phyloP scores from a whole-genome alignment of 2,797 vertebrate genomes.

The Silurus lanzhouensis region DNA sequence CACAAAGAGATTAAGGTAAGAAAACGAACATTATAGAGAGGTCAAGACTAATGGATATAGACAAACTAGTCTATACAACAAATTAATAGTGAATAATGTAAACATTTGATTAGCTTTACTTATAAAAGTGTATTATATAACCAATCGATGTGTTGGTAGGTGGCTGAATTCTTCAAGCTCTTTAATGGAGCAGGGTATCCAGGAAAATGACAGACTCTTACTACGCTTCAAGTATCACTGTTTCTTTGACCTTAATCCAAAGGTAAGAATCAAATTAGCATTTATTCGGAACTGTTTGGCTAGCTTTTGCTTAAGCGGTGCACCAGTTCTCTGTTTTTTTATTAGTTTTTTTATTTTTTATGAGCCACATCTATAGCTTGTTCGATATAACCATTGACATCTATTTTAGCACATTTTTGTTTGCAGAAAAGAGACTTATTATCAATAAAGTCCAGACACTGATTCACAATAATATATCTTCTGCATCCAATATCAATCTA shows the following conservation, averaged over 20 bases:
- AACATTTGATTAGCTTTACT: not conserved
- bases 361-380: not conserved
- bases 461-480: not conserved
- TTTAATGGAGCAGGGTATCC: slow-evolving; percentile 93
- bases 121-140: slow-evolving; percentile 8
- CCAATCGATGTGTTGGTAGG: slow-evolving; percentile 66
- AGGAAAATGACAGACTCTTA: slow-evolving; percentile 85
- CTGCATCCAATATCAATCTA: not conserved
- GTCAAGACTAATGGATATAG: not conserved
- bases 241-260: slow-evolving; percentile 98
- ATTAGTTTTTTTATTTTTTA: no score
- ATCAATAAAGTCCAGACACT: not conserved
- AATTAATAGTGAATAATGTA: not conserved
- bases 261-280: slow-evolving; percentile 75
- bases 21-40: not conserved
- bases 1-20: not conserved
- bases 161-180: slow-evolving; percentile 97
- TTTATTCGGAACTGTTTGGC: not conserved
- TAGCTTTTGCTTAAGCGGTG: not conserved
- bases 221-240: slow-evolving; percentile 96
- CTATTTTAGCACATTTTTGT: not conserved
- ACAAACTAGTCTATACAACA: not conserved
- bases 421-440: not conserved
- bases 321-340: not conserved
- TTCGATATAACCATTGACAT: not conserved